A percentile compares a stretch with the other conserved stretches of the same genome.
Evolutionary conservation across 2,113 vertebrate species (phyloP).

Genomic region (Pelusios castaneus): DNA sequence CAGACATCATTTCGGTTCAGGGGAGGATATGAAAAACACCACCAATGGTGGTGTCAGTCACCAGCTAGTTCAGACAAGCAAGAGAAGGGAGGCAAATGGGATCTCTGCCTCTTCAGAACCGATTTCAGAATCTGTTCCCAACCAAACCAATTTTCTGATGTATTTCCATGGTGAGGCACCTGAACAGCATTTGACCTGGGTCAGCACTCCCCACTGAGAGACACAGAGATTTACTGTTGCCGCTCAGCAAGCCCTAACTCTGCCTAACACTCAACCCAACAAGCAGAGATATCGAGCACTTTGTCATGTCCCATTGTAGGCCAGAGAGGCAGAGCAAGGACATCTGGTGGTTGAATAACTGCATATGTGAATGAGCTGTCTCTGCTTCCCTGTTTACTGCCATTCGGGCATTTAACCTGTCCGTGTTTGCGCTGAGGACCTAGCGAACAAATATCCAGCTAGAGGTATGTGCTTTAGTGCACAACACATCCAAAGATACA

Average conservation of each 20-base stretch:
- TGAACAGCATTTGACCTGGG: not conserved
- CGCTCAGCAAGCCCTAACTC: no score
- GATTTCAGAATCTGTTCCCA: constrained; percentile 6
- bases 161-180: constrained; percentile 9
- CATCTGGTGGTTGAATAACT: not conserved
- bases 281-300: not conserved
- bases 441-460: not conserved
- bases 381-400: not conserved
- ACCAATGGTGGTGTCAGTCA: not conserved
- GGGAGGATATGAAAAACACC: not conserved
- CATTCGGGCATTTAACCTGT: not conserved
- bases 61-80: not conserved
- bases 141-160: constrained; percentile 55
- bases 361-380: no score
- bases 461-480: not conserved
- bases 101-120: not conserved
- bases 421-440: no score
- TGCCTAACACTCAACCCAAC: accelerated
- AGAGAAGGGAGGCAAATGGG: not conserved
- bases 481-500: accelerated
- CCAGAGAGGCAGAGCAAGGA: accelerated
- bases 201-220: not conserved
- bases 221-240: accelerated
- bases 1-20: not conserved
- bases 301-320: no score